Conservation (phyloP, 2,888 invertebrate species). For the Hydrotaea diabolus region DNA sequence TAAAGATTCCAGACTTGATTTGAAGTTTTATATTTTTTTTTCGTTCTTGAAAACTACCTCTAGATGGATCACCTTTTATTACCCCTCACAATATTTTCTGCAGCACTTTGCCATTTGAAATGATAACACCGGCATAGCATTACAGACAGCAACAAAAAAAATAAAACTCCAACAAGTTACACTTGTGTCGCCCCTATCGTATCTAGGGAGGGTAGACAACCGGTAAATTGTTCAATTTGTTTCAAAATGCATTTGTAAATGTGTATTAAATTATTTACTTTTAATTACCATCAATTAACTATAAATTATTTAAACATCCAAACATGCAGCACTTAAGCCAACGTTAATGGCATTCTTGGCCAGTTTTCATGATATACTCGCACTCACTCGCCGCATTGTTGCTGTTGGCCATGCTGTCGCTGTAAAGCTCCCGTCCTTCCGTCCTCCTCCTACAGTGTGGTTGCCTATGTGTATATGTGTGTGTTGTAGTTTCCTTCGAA, state of each 20-base stretch:
- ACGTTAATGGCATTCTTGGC: constrained; percentile 32
- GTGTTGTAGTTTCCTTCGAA: neutral
- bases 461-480: too few species aligned
- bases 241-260: constrained; percentile 22
- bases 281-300: constrained; percentile 39
- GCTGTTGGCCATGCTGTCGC: neutral
- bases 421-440: too few species aligned
- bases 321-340: constrained; percentile 16
- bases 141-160: neutral
- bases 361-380: neutral
- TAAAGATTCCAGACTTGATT: too few species aligned
- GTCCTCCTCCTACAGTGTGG: too few species aligned
- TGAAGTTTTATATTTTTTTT: too few species aligned
- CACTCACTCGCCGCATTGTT: too few species aligned
- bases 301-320: constrained; percentile 34
- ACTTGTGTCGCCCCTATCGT: neutral
- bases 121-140: neutral
- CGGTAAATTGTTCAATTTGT: constrained; percentile 29
- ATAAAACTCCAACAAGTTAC: neutral
- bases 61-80: too few species aligned
- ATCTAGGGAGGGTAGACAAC: neutral
- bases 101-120: constrained; percentile 10
- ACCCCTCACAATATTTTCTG: too few species aligned
- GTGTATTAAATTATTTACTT: constrained; percentile 37
- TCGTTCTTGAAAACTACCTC: too few species aligned